phyloP scores from a whole-genome alignment of 2,113 vertebrate species.

The Alces alces region DNA sequence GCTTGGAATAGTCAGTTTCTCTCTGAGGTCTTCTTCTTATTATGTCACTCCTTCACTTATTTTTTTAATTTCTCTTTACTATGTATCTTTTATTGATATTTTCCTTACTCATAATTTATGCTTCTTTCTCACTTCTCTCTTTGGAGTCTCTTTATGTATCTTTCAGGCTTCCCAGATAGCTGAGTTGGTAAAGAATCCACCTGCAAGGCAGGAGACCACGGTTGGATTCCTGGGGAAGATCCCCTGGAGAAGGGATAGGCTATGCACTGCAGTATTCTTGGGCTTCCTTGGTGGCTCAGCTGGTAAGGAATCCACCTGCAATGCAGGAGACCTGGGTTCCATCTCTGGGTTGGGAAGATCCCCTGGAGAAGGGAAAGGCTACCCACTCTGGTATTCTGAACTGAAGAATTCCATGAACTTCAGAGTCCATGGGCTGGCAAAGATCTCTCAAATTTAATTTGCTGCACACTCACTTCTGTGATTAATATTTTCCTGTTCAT shows the following conservation, averaged over 20 bases:
- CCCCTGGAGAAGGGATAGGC: background rate
- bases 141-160: background rate
- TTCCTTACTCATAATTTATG: background rate
- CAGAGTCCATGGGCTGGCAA: accelerated
- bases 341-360: background rate
- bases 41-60: background rate
- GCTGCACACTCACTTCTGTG: background rate
- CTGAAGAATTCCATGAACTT: background rate
- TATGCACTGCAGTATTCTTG: background rate
- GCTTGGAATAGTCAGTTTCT: background rate
- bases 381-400: background rate
- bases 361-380: background rate
- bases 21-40: background rate
- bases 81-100: background rate
- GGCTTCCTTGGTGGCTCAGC: background rate
- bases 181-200: background rate
- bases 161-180: background rate
- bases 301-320: background rate
- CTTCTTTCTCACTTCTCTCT: background rate
- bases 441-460: background rate
- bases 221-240: accelerated
- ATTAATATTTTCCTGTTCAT: background rate
- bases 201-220: accelerated
- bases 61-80: background rate
- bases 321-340: background rate